These are phyloP conservation scores for Coregonus suidteri DNA, from an alignment of 2,797 vertebrate genomes.

Conservation along the genomic window DNA sequence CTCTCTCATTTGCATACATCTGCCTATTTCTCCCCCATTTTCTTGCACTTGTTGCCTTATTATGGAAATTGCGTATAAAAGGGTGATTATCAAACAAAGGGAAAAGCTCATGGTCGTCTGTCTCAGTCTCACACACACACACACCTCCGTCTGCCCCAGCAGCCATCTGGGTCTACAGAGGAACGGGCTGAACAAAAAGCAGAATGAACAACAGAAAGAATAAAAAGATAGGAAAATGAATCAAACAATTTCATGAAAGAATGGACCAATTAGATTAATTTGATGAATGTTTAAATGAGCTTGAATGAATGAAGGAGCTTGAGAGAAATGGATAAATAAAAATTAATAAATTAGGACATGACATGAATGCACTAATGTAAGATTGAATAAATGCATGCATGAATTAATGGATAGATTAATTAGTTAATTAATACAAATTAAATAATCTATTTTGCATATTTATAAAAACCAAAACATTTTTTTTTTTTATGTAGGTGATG, in stretches of 20 bases:
- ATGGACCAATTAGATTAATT: neutral
- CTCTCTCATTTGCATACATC: too few relatives aligned
- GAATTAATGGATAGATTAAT: neutral
- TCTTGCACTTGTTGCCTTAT: too few relatives aligned
- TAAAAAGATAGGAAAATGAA: conserved; percentile 53
- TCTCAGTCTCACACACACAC: too few relatives aligned
- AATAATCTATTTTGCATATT: neutral
- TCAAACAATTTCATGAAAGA: neutral
- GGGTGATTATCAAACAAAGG: conserved; percentile 62
- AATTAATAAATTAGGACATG: neutral
- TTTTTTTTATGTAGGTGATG: too few relatives aligned
- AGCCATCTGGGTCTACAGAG: conserved; percentile 59
- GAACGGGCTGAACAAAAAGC: neutral
- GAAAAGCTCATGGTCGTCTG: too few relatives aligned
- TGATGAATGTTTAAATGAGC: neutral
- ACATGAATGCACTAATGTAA: neutral
- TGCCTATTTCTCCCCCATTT: too few relatives aligned
- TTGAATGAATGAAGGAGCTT: neutral
- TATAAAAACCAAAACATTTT: neutral
- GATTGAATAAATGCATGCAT: neutral
- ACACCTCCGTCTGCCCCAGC: neutral
- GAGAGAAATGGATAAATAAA: neutral
- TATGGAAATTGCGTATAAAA: too few relatives aligned
- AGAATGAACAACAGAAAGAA: neutral
- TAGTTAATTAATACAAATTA: neutral